phyloP scores from a whole-genome alignment of 2,113 vertebrate species.

The Atlantisia rogersi region DNA sequence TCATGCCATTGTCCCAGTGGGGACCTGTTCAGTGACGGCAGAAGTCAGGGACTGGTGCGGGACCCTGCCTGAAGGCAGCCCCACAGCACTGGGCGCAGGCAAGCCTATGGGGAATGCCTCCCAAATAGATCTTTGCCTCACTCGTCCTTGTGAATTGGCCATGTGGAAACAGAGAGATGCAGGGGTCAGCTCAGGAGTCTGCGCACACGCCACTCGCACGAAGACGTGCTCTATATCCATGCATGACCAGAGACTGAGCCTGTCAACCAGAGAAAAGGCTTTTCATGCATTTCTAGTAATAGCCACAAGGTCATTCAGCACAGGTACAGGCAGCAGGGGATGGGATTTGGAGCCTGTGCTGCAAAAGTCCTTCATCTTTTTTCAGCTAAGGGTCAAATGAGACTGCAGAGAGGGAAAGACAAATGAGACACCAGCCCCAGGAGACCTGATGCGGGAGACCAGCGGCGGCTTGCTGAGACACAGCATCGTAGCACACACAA shows the following conservation, averaged over 20 bases:
- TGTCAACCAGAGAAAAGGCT: slow-evolving; percentile 23
- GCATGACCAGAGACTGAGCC: neutral
- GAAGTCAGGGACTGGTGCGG: neutral
- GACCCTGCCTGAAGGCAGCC: neutral
- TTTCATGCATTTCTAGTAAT: slow-evolving; percentile 34
- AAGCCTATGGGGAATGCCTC: neutral
- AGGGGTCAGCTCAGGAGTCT: neutral
- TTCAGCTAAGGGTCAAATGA: neutral
- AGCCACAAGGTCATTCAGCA: slow-evolving; percentile 8
- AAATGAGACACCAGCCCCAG: neutral
- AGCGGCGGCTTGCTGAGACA: neutral
- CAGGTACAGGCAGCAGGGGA: neutral
- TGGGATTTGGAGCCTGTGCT: neutral
- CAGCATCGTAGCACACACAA: neutral
- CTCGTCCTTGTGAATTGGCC: neutral
- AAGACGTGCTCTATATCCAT: neutral
- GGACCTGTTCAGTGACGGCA: neutral
- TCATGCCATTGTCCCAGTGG: neutral
- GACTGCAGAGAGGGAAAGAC: slow-evolving; percentile 1
- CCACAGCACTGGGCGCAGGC: accelerated
- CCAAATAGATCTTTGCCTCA: neutral
- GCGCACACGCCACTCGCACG: neutral
- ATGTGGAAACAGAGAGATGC: neutral
- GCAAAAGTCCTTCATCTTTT: slow-evolving; percentile 24
- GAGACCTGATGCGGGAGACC: neutral